Evolutionary conservation across 2,797 vertebrate genomes (phyloP).

Genomic region (Alosa sapidissima): DNA sequence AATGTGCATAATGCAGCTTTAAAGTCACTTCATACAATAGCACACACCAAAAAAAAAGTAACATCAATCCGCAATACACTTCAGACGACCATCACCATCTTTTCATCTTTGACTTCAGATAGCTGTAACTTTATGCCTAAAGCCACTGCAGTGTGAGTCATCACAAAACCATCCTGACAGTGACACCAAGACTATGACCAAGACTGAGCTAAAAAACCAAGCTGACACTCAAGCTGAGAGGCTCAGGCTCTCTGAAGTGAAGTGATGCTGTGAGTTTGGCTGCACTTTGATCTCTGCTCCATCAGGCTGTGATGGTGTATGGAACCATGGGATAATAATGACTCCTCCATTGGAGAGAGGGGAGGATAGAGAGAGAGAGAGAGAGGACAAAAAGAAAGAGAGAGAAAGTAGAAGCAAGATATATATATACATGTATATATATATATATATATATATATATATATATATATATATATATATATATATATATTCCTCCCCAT

Average conservation of each 20-base stretch:
- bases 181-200: background rate
- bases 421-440: too few relatives aligned
- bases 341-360: background rate
- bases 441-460: too few relatives aligned
- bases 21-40: background rate
- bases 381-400: constrained; percentile 8
- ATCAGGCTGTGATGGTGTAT: background rate
- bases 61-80: background rate
- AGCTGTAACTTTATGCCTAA: background rate
- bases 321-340: background rate
- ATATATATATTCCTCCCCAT: too few relatives aligned
- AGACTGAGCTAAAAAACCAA: background rate
- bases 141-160: background rate
- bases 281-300: background rate
- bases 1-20: background rate
- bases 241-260: background rate
- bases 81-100: background rate
- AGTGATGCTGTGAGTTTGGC: background rate
- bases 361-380: background rate
- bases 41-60: too few relatives aligned
- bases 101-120: constrained; percentile 4
- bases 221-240: background rate
- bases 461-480: too few relatives aligned
- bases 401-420: background rate
- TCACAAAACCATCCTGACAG: background rate